These are phyloP conservation scores for Phaethon lepturus DNA, from an alignment of 2,113 vertebrate species.

Conservation along the genomic window DNA sequence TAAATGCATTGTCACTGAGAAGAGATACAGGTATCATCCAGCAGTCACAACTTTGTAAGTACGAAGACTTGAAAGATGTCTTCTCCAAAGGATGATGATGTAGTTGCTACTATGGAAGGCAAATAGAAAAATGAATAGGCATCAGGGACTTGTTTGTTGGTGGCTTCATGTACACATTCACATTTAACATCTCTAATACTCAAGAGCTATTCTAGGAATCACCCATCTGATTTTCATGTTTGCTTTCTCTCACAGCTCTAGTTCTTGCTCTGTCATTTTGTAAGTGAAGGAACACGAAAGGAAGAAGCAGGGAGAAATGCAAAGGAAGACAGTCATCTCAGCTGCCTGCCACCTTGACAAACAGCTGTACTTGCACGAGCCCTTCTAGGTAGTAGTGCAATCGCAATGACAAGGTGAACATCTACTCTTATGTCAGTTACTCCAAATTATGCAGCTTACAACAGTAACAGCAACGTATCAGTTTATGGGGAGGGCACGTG, in stretches of 20 bases:
- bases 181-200: background rate
- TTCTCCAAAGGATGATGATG: background rate
- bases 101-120: background rate
- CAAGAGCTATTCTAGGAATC: background rate
- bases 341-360: background rate
- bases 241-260: background rate
- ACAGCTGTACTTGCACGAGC: background rate
- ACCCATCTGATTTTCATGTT: background rate
- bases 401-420: background rate
- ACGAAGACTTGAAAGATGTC: background rate
- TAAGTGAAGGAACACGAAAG: background rate
- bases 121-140: background rate
- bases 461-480: fast-evolving
- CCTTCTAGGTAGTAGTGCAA: background rate
- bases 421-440: background rate
- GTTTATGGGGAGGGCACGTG: background rate
- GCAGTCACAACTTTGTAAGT: background rate
- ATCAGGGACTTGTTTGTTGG: background rate
- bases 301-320: background rate
- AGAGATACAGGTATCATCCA: background rate
- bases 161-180: background rate
- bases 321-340: background rate
- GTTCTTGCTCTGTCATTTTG: background rate
- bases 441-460: background rate
- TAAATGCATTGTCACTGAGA: background rate